phyloP scores from a whole-genome alignment of 2,797 vertebrate species.

The Pangasius djambal region DNA sequence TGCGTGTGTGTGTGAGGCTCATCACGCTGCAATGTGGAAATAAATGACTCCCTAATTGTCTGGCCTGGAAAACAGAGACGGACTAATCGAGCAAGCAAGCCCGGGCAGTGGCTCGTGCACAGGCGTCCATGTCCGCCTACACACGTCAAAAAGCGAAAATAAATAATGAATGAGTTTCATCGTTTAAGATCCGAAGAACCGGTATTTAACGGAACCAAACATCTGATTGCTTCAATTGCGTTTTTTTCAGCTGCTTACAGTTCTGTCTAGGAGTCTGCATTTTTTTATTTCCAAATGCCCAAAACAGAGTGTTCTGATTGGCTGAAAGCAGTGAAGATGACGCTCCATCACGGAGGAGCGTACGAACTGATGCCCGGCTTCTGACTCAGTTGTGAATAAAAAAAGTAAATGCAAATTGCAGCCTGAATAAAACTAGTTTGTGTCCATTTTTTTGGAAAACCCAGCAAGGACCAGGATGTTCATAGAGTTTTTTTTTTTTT shows the following conservation, averaged over 20 bases:
- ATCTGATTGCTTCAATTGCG: background rate
- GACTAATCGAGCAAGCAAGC: slow-evolving; percentile 63
- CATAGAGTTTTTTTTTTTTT: background rate
- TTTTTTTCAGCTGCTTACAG: background rate
- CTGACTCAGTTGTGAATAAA: background rate
- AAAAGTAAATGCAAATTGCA: background rate
- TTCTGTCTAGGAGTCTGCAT: background rate
- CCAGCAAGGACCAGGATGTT: background rate
- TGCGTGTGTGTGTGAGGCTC: slow-evolving; percentile 60
- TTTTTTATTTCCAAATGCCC: background rate
- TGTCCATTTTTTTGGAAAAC: background rate
- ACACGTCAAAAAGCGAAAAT: slow-evolving; percentile 15
- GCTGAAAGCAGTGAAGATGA: background rate
- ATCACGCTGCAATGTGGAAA: slow-evolving; percentile 83
- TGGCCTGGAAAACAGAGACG: slow-evolving; percentile 71
- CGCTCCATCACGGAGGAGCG: background rate
- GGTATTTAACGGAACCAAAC: background rate
- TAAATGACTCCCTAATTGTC: slow-evolving; percentile 89
- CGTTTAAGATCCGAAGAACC: background rate
- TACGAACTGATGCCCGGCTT: background rate
- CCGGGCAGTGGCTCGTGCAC: slow-evolving; percentile 30
- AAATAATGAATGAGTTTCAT: slow-evolving; percentile 60
- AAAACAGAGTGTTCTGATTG: background rate
- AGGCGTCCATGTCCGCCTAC: background rate
- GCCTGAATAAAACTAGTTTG: background rate